Evolutionary conservation across 2,888 invertebrate genomes (phyloP).

Genomic region (Epistrophe eligans): DNA sequence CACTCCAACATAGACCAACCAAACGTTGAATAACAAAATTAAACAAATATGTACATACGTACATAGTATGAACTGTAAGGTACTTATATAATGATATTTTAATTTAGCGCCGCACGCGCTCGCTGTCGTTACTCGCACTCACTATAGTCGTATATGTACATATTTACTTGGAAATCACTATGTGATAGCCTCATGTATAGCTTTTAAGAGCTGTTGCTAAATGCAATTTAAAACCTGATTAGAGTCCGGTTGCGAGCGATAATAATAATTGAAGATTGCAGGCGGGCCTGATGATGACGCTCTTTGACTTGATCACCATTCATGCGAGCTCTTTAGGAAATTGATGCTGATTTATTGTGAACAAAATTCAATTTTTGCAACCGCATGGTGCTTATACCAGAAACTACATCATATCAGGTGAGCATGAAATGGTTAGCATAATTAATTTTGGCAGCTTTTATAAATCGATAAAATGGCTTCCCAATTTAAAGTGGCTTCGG

Average conservation of each 20-base stretch:
- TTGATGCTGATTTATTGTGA: constrained; percentile 36
- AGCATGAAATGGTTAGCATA: constrained; percentile 6
- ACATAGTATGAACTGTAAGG: too few relatives aligned
- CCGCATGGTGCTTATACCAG: not conserved
- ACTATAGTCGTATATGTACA: not conserved
- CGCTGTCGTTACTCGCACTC: constrained; percentile 9
- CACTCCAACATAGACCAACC: constrained; percentile 11
- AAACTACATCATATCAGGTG: not conserved
- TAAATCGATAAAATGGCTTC: constrained; percentile 21
- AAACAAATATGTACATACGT: not conserved
- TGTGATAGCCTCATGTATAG: constrained; percentile 17
- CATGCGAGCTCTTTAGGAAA: not conserved
- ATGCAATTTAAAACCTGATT: constrained; percentile 30
- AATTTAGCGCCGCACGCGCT: constrained; percentile 43
- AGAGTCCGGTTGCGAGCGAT: constrained; percentile 29
- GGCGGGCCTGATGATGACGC: constrained; percentile 35
- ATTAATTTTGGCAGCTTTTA: constrained; percentile 34
- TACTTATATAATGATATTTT: constrained; percentile 20
- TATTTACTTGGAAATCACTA: constrained; percentile 4
- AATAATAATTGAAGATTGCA: constrained; percentile 42
- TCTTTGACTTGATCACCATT: constrained; percentile 25
- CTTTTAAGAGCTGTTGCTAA: constrained; percentile 19
- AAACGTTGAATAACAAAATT: constrained; percentile 15
- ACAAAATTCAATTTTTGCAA: constrained; percentile 27
- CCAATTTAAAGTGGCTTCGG: constrained; percentile 22